These are phyloP conservation scores for Pogonocherus hispidulus DNA, from an alignment of 2,888 invertebrate species.

Conservation along the genomic window DNA sequence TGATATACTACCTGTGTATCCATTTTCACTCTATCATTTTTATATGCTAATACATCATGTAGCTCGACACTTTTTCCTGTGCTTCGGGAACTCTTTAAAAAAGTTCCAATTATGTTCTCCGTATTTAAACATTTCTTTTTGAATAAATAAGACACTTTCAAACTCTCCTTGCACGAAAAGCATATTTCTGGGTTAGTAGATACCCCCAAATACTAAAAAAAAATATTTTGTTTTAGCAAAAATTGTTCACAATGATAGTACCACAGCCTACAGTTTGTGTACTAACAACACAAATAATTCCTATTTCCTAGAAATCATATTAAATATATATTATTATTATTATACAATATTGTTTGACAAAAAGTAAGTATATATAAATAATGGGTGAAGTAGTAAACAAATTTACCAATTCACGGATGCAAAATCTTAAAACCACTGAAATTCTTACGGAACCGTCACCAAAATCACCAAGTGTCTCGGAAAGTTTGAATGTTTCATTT, in stretches of 20 bases:
- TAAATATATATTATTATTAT: too few species aligned
- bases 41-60: slow-evolving; percentile 30
- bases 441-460: slow-evolving; percentile 25
- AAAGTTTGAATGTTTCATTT: slow-evolving; percentile 19
- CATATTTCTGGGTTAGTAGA: slow-evolving; percentile 47
- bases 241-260: too few species aligned
- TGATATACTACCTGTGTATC: not conserved
- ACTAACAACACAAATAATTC: too few species aligned
- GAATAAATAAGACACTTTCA: slow-evolving; percentile 41
- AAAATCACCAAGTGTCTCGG: slow-evolving; percentile 25
- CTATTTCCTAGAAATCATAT: too few species aligned
- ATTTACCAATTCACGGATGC: slow-evolving; percentile 43
- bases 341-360: too few species aligned
- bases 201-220: slow-evolving; percentile 46
- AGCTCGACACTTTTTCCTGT: slow-evolving; percentile 34
- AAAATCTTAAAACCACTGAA: slow-evolving; percentile 35
- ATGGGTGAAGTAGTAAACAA: not conserved
- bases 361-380: too few species aligned
- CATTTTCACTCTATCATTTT: not conserved
- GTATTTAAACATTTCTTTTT: slow-evolving; percentile 46
- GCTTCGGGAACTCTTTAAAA: slow-evolving; percentile 31
- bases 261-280: too few species aligned
- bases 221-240: not conserved
- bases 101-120: slow-evolving; percentile 46
- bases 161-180: slow-evolving; percentile 35